Evolutionary conservation across 2,113 vertebrate genomes (phyloP).

Genomic region (rat (Rattus norvegicus)): DNA sequence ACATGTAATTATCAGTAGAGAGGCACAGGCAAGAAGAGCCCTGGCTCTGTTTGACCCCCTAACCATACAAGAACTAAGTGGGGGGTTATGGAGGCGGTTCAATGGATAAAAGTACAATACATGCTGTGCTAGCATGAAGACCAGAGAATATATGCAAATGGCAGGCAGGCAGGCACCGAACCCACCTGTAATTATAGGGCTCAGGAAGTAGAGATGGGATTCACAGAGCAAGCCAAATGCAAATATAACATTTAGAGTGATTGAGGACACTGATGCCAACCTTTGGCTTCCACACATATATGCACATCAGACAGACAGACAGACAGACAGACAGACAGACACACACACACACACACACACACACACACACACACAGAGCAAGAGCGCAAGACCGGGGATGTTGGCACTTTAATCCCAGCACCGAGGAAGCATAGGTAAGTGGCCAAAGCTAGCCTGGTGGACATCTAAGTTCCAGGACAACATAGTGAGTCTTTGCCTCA

Average conservation of each 20-base stretch:
- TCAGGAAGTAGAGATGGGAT: not conserved
- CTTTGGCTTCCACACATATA: not conserved
- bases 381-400: not conserved
- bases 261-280: not conserved
- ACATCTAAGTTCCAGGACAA: not conserved
- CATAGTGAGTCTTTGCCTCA: not conserved
- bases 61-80: not conserved
- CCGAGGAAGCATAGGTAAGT: not conserved
- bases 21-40: not conserved
- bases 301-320: not conserved
- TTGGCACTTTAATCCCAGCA: not conserved
- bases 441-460: not conserved
- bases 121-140: not conserved
- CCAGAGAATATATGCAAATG: not conserved
- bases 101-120: not conserved
- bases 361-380: not conserved
- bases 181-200: not conserved
- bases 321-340: not conserved
- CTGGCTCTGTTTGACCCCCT: not conserved
- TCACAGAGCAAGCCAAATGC: not conserved
- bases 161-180: not conserved
- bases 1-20: not conserved
- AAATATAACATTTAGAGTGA: not conserved
- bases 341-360: no score
- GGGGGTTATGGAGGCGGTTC: not conserved